A percentile compares a stretch with the other conserved stretches of the same genome.
Evolutionary conservation across 2,888 invertebrate genomes (phyloP).

Genomic region (Xanthorhoe designata): DNA sequence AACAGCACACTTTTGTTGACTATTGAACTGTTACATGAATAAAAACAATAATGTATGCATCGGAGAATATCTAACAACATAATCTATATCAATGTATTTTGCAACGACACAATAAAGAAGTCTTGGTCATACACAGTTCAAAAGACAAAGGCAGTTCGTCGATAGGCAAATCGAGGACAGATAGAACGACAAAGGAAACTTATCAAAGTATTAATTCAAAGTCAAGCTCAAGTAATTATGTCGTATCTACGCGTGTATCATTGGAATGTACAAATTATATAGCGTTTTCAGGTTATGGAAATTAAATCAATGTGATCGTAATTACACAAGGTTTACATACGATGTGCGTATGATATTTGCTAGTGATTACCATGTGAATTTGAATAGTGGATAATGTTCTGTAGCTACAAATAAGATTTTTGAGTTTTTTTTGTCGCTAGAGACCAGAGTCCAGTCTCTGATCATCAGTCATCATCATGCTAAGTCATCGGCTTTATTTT

Average conservation of each 20-base stretch:
- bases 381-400: background rate
- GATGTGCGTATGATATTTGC: slow-evolving; percentile 3
- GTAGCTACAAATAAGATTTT: background rate
- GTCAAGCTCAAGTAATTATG: slow-evolving; percentile 23
- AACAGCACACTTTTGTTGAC: too few species aligned
- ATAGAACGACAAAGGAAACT: slow-evolving; percentile 23
- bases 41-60: too few species aligned
- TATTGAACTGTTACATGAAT: too few species aligned
- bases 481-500: too few species aligned
- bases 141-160: slow-evolving; percentile 15
- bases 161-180: slow-evolving; percentile 13
- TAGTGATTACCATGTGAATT: background rate
- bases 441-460: background rate
- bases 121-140: slow-evolving; percentile 10
- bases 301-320: background rate
- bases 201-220: slow-evolving; percentile 18
- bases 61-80: too few species aligned
- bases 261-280: slow-evolving; percentile 13
- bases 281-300: slow-evolving; percentile 26
- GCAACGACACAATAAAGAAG: background rate
- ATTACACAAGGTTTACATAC: slow-evolving; percentile 6
- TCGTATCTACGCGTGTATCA: slow-evolving; percentile 10
- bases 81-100: background rate
- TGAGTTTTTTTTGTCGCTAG: background rate
- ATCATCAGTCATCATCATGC: too few species aligned